Evolutionary conservation across 2,113 vertebrate species (phyloP).

Genomic region (Gasterosteus nipponicus): DNA sequence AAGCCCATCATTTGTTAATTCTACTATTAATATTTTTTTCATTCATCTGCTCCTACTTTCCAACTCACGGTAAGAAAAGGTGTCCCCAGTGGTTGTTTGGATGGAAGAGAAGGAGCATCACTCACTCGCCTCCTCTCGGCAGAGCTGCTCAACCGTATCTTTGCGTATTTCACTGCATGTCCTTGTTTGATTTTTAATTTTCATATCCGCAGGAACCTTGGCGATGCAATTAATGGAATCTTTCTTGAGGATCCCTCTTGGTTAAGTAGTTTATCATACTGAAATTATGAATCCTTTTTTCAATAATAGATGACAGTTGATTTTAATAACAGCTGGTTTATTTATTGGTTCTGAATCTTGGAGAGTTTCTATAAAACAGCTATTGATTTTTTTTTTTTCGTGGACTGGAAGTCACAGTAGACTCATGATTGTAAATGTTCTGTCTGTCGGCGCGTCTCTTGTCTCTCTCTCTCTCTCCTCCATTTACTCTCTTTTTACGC

Average conservation of each 20-base stretch:
- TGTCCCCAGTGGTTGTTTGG: slow-evolving; percentile 17
- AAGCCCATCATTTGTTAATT: slow-evolving; percentile 20
- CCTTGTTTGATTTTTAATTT: slow-evolving; percentile 59
- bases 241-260: slow-evolving; percentile 22
- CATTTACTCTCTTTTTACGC: slow-evolving; percentile 54
- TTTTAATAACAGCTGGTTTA: background rate
- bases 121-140: slow-evolving; percentile 38
- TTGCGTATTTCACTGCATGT: slow-evolving; percentile 18
- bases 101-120: slow-evolving; percentile 29
- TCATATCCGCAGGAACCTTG: slow-evolving; percentile 36
- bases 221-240: slow-evolving; percentile 32
- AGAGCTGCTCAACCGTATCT: slow-evolving; percentile 32
- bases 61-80: background rate
- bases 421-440: slow-evolving; percentile 42
- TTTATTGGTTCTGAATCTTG: background rate
- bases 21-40: background rate
- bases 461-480: slow-evolving; percentile 37
- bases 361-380: background rate
- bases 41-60: no score
- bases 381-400: slow-evolving; percentile 14
- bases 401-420: slow-evolving; percentile 11
- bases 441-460: slow-evolving; percentile 25
- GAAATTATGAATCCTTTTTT: slow-evolving; percentile 13
- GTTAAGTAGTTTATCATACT: slow-evolving; percentile 18
- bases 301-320: background rate